phyloP scores from a whole-genome alignment of 2,888 invertebrate genomes.

The Caenorhabditis becei region DNA sequence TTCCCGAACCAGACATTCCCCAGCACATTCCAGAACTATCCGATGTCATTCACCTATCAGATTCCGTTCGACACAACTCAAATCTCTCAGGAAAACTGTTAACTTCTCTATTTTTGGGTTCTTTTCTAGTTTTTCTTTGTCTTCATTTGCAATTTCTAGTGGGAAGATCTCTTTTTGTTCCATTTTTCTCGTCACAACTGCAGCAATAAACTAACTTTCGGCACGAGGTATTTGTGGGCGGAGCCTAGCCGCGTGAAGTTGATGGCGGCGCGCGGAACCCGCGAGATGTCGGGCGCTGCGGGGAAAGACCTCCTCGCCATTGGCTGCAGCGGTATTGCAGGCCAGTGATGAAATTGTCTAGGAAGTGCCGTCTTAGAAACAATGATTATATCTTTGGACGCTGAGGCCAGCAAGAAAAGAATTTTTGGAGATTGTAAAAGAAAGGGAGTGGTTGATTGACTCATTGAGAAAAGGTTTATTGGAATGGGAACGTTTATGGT shows the following conservation, averaged over 20 bases:
- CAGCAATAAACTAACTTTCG: constrained; percentile 22
- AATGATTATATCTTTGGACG: constrained; percentile 62
- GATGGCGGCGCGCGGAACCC: constrained; percentile 42
- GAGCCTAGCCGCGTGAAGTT: constrained; percentile 5
- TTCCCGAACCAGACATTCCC: constrained; percentile 34
- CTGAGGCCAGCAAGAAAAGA: constrained; percentile 53
- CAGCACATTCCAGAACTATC: constrained; percentile 33
- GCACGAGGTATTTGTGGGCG: constrained; percentile 26
- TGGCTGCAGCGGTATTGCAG: constrained; percentile 46
- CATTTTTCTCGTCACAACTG: background rate
- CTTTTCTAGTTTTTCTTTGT: background rate
- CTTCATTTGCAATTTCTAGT: background rate
- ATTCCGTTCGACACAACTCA: constrained; percentile 49
- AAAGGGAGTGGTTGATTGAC: background rate
- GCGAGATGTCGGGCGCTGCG: constrained; percentile 42
- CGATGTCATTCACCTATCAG: constrained; percentile 41
- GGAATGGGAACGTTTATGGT: constrained; percentile 23
- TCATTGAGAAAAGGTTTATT: constrained; percentile 6
- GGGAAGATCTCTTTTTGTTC: background rate
- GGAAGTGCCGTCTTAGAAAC: constrained; percentile 65
- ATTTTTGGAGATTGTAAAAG: constrained; percentile 2
- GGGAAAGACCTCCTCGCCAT: background rate
- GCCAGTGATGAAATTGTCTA: constrained; percentile 60
- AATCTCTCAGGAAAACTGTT: constrained; percentile 49
- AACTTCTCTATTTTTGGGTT: background rate